Percentiles rank a stretch among this genome's conserved stretches.
Conservation (phyloP, 2,888 invertebrate genomes). For the Polia nebulosa region DNA sequence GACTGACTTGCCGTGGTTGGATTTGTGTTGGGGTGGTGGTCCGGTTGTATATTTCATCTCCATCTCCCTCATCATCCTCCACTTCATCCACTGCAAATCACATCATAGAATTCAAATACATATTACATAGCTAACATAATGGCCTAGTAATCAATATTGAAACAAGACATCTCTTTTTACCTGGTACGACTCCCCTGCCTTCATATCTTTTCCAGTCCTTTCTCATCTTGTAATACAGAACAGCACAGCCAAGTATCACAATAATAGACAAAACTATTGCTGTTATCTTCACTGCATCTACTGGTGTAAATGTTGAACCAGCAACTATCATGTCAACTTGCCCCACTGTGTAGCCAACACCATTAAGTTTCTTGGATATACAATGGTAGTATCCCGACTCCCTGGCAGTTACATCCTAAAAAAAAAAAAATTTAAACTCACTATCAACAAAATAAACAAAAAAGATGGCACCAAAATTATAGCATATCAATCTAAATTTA, state of each 20-base stretch:
- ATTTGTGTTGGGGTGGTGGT: slow-evolving; percentile 81
- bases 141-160: background rate
- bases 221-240: slow-evolving; percentile 84
- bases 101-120: background rate
- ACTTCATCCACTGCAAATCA: slow-evolving; percentile 85
- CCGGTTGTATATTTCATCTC: slow-evolving; percentile 87
- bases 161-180: slow-evolving; percentile 66
- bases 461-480: slow-evolving; percentile 4
- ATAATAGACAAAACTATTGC: slow-evolving; percentile 87
- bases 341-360: slow-evolving; percentile 88
- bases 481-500: slow-evolving; percentile 20
- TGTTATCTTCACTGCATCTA: slow-evolving; percentile 86
- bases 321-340: slow-evolving; percentile 92
- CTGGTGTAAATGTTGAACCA: slow-evolving; percentile 81
- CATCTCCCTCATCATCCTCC: slow-evolving; percentile 85
- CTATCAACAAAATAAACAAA: slow-evolving; percentile 16
- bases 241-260: slow-evolving; percentile 84
- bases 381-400: slow-evolving; percentile 93
- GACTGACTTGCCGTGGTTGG: slow-evolving; percentile 56
- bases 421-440: slow-evolving; percentile 53
- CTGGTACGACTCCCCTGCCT: slow-evolving; percentile 81
- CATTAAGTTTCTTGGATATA: slow-evolving; percentile 91
- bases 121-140: background rate
- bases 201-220: slow-evolving; percentile 87
- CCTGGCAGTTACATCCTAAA: slow-evolving; percentile 91